Evolutionary conservation across 2,797 vertebrate genomes (phyloP).

Genomic region (Bradypus variegatus): DNA sequence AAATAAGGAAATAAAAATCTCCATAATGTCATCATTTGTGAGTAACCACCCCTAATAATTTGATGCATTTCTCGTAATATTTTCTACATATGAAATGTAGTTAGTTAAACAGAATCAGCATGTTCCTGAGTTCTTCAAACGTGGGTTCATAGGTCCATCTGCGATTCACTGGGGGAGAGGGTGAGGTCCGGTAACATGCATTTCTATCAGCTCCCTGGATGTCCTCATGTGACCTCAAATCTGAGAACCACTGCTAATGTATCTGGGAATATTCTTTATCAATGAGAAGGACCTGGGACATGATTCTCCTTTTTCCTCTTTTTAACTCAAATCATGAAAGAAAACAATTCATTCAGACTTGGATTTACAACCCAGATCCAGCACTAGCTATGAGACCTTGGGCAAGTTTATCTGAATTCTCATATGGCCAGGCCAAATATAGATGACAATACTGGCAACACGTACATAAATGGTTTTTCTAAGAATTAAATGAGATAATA

Average conservation of each 20-base stretch:
- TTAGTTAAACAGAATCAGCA: neutral
- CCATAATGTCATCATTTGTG: neutral
- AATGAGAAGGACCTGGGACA: neutral
- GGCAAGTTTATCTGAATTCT: neutral
- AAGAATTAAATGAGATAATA: constrained; percentile 3
- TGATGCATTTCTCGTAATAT: neutral
- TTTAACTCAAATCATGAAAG: neutral
- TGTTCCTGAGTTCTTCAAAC: neutral
- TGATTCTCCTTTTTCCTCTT: neutral
- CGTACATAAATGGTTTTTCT: neutral
- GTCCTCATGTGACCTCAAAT: neutral
- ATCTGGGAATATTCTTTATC: neutral
- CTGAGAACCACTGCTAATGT: neutral
- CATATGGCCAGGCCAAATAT: neutral
- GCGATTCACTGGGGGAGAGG: neutral
- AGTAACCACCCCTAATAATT: neutral
- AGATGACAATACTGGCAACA: neutral
- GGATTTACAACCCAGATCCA: neutral
- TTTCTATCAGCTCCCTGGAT: neutral
- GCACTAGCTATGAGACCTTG: neutral
- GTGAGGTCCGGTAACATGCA: neutral
- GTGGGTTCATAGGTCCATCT: neutral
- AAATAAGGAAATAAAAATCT: neutral
- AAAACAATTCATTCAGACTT: neutral
- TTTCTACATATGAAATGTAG: neutral